Conservation (phyloP, 92 coral and sea anemone species). For the Phenganax stokvisi region DNA sequence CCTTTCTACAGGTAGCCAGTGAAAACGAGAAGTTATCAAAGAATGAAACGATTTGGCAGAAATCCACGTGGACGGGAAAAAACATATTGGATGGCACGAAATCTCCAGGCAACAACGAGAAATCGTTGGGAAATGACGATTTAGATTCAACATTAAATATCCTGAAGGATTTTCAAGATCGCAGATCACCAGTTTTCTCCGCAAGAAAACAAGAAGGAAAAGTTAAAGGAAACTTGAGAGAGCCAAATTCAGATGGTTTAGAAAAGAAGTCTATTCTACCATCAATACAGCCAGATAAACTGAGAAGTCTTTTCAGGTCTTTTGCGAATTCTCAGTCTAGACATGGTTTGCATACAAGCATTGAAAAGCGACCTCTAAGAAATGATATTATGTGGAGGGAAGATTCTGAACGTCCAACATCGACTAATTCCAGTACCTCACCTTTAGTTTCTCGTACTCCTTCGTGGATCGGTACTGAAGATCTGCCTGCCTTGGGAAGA, state of each 20-base stretch:
- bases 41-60: not conserved
- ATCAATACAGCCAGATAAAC: too few species aligned
- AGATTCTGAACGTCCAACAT: not conserved
- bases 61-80: not conserved
- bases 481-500: constrained; percentile 7
- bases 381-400: not conserved
- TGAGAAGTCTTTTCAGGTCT: too few species aligned
- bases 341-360: too few species aligned
- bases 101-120: too few species aligned
- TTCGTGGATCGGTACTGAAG: not conserved
- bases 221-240: too few species aligned
- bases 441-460: not conserved
- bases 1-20: not conserved
- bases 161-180: not conserved
- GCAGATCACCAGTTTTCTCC: not conserved
- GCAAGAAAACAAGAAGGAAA: too few species aligned
- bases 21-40: not conserved
- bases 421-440: not conserved
- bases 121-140: not conserved
- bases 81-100: not conserved
- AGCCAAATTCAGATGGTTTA: too few species aligned
- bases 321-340: too few species aligned
- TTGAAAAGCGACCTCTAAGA: too few species aligned
- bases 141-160: not conserved
- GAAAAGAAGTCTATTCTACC: too few species aligned